Evolutionary conservation across 2,113 vertebrate genomes (phyloP), one percentile per base, ranked within the genome.

Genomic region (Ophiodon elongatus): DNA sequence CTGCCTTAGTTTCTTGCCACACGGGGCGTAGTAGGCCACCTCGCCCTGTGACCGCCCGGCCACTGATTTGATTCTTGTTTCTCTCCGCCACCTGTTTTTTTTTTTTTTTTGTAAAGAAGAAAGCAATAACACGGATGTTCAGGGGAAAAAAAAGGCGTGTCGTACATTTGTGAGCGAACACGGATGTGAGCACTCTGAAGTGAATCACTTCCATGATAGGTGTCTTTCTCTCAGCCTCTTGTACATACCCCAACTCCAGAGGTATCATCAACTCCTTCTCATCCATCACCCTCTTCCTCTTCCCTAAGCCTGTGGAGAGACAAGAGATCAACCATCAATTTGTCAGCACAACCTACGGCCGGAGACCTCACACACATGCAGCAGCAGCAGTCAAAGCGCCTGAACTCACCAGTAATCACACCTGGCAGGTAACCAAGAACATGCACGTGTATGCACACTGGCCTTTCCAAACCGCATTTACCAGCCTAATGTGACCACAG

Each of bases 1-100:
- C 93, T 99, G 98, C 56, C 98, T 96, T 85, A 99, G 94, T 90
- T 99, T 98, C 95, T 99, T 99, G 77, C 98, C 98, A 93, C 98
- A 99, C 2, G 98, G 98, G 76, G 97, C 94, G 90, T 98, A 99
- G 96, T 99, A 98, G 0, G 97, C 96, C 90, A 99, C 97, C 93
- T 99, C 98, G 83, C 97, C 98, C 93, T 98, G 98, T 73, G 98
- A 95, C 39, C 97, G 97, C 79, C 97, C 98, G 59, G 96, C 95
- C 1, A 96, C 91, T 80, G 96, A 96, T 92, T 97, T 97, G 92
- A 99, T 96, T 93, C 97, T 95, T 23, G 98, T 98, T 95, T 99
- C 98, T 95, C 98, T 96, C 79, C 97, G 97, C 98, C 98, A 99
- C 86, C 98, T 99, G 89, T 25, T 15, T 70, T 80, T 72, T 66